A percentile compares a stretch with the other conserved stretches of the same genome.
These are phyloP conservation scores for Hippoglossus stenolepis DNA, from an alignment of 2,113 vertebrate genomes.

Conservation along the genomic window DNA sequence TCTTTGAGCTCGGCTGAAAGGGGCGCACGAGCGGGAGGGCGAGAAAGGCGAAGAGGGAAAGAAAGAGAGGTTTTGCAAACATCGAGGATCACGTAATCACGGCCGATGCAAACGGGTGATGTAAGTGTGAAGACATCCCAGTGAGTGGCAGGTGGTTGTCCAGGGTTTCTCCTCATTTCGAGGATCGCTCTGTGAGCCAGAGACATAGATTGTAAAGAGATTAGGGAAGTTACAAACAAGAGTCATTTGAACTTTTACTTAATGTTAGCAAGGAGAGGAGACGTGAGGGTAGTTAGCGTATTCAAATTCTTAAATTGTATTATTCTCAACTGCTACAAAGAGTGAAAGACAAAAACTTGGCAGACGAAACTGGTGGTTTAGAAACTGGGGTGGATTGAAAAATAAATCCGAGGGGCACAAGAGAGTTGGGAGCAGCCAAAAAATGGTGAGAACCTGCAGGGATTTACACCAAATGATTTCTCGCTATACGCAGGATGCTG, in stretches of 20 bases:
- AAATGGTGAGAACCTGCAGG: too few species aligned
- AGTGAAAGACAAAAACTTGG: too few species aligned
- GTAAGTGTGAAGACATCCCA: slow-evolving; percentile 75
- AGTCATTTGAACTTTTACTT: slow-evolving; percentile 28
- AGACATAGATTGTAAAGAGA: slow-evolving; percentile 24
- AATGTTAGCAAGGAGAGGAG: slow-evolving; percentile 4
- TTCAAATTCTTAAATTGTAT: not conserved
- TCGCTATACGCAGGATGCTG: too few species aligned
- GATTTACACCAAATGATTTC: too few species aligned
- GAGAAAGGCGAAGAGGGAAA: slow-evolving; percentile 18
- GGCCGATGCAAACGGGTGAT: slow-evolving; percentile 70
- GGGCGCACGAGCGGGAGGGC: slow-evolving; percentile 35
- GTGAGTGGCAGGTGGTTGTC: slow-evolving; percentile 73
- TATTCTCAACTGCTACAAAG: not conserved
- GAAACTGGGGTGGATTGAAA: too few species aligned
- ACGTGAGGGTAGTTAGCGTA: not conserved
- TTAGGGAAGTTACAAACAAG: slow-evolving; percentile 54
- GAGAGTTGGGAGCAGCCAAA: too few species aligned
- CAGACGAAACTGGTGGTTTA: too few species aligned
- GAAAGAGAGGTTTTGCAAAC: slow-evolving; percentile 63
- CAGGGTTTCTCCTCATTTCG: slow-evolving; percentile 59
- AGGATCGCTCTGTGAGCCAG: slow-evolving; percentile 28
- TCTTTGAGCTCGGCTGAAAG: slow-evolving; percentile 74
- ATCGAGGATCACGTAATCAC: slow-evolving; percentile 63
- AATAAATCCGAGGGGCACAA: too few species aligned